Evolutionary conservation across 92 coral and sea anemone genomes (phyloP).

Genomic region (Siderastrea radians): DNA sequence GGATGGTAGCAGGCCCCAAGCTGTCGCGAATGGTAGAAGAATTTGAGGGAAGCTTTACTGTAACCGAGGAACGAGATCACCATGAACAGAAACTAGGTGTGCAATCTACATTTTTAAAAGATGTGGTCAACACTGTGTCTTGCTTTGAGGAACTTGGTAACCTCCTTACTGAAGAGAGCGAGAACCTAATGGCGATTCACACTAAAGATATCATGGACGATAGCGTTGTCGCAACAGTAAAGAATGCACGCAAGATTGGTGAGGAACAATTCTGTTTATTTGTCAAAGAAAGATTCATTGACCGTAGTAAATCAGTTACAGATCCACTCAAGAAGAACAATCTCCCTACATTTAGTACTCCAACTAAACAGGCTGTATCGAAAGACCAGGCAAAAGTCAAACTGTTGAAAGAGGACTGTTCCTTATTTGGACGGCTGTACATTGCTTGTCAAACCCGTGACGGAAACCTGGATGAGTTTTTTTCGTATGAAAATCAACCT

Average conservation of each 20-base stretch:
- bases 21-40: constrained; percentile 72
- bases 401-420: constrained; percentile 67
- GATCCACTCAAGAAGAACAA: constrained; percentile 68
- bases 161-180: constrained; percentile 65
- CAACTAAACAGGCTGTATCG: constrained; percentile 48
- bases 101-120: constrained; percentile 57
- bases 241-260: constrained; percentile 68
- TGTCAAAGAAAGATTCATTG: constrained; percentile 67
- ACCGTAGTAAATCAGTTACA: constrained; percentile 66
- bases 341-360: constrained; percentile 56
- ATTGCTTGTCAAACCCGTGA: constrained; percentile 79
- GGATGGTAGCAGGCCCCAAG: constrained; percentile 83
- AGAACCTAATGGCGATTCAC: constrained; percentile 75
- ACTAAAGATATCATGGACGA: constrained; percentile 76
- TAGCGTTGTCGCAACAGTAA: no score
- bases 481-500: no score
- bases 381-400: constrained; percentile 67
- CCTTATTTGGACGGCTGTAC: constrained; percentile 60
- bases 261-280: constrained; percentile 64
- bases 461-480: no score
- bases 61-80: constrained; percentile 47
- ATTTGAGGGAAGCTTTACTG: constrained; percentile 61
- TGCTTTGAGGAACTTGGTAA: constrained; percentile 67
- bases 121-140: constrained; percentile 56
- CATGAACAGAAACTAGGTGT: constrained; percentile 69